A percentile compares a stretch with the other conserved stretches of the same genome.
Evolutionary conservation across 1,140 invertebrate species (phyloP).

Genomic region (Pomacea maculata): DNA sequence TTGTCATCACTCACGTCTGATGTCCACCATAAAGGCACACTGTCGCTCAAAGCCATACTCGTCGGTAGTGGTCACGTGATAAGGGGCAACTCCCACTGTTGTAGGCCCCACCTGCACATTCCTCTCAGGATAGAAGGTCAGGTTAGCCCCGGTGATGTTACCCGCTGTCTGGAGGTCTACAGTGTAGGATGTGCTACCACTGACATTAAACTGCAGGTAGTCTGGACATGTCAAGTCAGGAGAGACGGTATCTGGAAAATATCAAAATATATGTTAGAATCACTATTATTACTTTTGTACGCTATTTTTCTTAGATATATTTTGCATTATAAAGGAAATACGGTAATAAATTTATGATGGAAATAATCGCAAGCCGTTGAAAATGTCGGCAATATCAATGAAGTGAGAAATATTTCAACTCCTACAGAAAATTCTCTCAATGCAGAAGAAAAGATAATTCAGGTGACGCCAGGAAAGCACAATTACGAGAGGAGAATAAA

Average conservation of each 20-base stretch:
- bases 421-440: too few relatives aligned
- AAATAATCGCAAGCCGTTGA: too few relatives aligned
- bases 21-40: conserved; percentile 29
- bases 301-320: too few relatives aligned
- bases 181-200: background rate
- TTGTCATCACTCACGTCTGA: conserved; percentile 17
- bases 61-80: conserved; percentile 20
- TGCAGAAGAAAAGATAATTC: too few relatives aligned
- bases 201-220: conserved; percentile 7
- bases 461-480: background rate
- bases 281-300: too few relatives aligned
- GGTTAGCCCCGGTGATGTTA: background rate
- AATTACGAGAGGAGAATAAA: background rate
- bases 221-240: background rate
- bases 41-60: conserved; percentile 19
- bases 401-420: too few relatives aligned
- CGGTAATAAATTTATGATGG: too few relatives aligned
- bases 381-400: too few relatives aligned
- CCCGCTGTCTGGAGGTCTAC: background rate
- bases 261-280: too few relatives aligned
- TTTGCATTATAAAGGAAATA: too few relatives aligned
- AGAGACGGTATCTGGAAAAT: background rate
- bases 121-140: background rate
- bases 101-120: background rate
- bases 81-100: background rate